Evolutionary conservation across 2,113 vertebrate species (phyloP).

Genomic region (Dermatemys mawii): DNA sequence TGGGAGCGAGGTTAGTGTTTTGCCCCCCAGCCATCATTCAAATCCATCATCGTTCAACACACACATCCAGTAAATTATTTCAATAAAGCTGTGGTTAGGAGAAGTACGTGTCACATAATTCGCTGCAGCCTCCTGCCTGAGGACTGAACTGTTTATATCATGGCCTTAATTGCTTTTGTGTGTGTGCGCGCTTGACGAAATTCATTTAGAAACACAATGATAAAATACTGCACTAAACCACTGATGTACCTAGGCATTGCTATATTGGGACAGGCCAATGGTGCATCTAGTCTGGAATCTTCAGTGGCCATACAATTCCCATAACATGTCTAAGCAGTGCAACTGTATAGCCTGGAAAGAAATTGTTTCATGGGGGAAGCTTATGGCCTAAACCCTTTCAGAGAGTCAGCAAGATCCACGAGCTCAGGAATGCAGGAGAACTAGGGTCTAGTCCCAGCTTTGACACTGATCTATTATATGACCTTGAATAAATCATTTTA

Average conservation of each 20-base stretch:
- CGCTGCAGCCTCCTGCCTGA: slow-evolving; percentile 37
- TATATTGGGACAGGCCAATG: slow-evolving; percentile 15
- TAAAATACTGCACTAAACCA: slow-evolving; percentile 53
- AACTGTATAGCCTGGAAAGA: not conserved
- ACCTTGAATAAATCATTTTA: not conserved
- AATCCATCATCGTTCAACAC: not conserved
- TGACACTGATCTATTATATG: not conserved
- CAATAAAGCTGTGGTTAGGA: slow-evolving; percentile 31
- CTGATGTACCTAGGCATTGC: slow-evolving; percentile 18
- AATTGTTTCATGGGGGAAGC: slow-evolving; percentile 17
- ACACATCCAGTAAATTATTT: slow-evolving; percentile 59
- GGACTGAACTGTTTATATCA: slow-evolving; percentile 47
- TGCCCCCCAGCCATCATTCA: not conserved
- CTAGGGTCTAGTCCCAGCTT: slow-evolving; percentile 18
- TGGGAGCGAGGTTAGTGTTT: not conserved
- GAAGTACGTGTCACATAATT: slow-evolving; percentile 41
- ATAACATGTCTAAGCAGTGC: slow-evolving; percentile 4
- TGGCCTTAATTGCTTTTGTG: slow-evolving; percentile 38
- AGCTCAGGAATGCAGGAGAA: not conserved
- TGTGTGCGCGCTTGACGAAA: slow-evolving; percentile 16
- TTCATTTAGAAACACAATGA: slow-evolving; percentile 58
- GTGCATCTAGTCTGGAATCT: not conserved
- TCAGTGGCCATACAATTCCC: not conserved
- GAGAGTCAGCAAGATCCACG: slow-evolving; percentile 17
- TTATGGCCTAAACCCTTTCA: slow-evolving; percentile 14